A percentile compares a stretch with the other conserved stretches of the same genome.
Evolutionary conservation across 2,113 vertebrate genomes (phyloP).

Genomic region (Nothocercus nigrocapillus): DNA sequence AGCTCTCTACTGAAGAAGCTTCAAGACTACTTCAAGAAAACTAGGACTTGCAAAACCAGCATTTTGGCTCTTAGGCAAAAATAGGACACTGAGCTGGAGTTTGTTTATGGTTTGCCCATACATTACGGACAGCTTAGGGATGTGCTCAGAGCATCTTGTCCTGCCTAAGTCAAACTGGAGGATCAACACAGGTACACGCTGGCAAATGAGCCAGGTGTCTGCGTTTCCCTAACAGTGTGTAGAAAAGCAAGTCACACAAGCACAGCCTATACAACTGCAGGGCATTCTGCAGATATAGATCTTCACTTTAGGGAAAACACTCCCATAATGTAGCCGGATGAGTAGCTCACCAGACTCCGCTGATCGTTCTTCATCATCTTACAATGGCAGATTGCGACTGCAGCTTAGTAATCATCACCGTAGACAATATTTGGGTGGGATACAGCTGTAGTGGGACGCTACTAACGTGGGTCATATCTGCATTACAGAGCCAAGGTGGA

Average conservation of each 20-base stretch:
- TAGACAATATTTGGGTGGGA: background rate
- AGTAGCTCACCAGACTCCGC: background rate
- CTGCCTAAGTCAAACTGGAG: background rate
- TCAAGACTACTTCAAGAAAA: background rate
- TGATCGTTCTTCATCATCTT: background rate
- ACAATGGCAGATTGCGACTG: background rate
- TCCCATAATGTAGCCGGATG: background rate
- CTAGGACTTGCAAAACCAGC: background rate
- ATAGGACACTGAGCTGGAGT: too few relatives aligned
- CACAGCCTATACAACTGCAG: background rate
- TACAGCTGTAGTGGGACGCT: background rate
- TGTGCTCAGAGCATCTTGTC: background rate
- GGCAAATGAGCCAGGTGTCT: background rate
- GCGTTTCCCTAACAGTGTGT: background rate
- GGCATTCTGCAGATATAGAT: background rate
- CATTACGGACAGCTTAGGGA: background rate
- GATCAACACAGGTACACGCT: background rate
- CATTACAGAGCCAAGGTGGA: background rate
- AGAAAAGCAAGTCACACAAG: background rate
- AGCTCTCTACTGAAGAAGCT: background rate
- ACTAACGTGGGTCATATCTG: rapidly evolving
- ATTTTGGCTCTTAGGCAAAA: background rate
- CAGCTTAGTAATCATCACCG: background rate
- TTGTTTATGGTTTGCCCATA: background rate
- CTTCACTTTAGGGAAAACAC: background rate